These are phyloP conservation scores for Drosophila cognata DNA, from an alignment of 2,888 invertebrate species.

Conservation along the genomic window DNA sequence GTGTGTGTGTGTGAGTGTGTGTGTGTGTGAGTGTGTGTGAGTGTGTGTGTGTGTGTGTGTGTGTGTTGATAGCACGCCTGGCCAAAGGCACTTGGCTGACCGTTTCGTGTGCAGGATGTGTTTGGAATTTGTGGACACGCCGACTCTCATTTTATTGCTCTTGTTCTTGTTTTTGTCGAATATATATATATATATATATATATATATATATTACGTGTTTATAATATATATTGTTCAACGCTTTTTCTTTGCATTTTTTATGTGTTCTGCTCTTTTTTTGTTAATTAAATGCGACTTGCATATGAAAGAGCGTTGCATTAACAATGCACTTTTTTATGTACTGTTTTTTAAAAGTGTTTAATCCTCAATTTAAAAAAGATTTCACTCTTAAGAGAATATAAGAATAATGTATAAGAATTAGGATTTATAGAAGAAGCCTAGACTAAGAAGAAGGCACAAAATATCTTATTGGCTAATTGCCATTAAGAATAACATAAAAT, in stretches of 20 bases:
- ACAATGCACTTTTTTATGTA: slow-evolving; percentile 37
- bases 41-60: slow-evolving; percentile 21
- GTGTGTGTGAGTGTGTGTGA: neutral
- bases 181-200: slow-evolving; percentile 21
- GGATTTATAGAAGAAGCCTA: neutral
- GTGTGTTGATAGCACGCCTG: slow-evolving; percentile 51
- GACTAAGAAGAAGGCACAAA: neutral
- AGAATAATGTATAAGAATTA: no score
- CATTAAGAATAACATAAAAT: neutral
- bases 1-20: slow-evolving; percentile 6
- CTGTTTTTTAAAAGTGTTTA: slow-evolving; percentile 38
- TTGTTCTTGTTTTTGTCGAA: slow-evolving; percentile 25
- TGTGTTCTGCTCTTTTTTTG: slow-evolving; percentile 14
- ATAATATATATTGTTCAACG: slow-evolving; percentile 35
- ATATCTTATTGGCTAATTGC: neutral
- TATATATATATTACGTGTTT: slow-evolving; percentile 13
- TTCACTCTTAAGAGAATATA: slow-evolving; percentile 1
- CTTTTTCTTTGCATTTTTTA: slow-evolving; percentile 19
- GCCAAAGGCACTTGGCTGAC: slow-evolving; percentile 23
- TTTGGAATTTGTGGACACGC: slow-evolving; percentile 82
- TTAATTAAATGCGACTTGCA: slow-evolving; percentile 44
- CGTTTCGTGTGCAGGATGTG: slow-evolving; percentile 79
- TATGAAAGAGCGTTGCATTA: slow-evolving; percentile 38
- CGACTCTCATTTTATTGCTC: slow-evolving; percentile 70
- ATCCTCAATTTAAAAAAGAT: slow-evolving; percentile 33